Percentiles rank a stretch among this genome's conserved stretches.
phyloP scores from a whole-genome alignment of 2,797 vertebrate species.

The Rhynchonycteris naso region DNA sequence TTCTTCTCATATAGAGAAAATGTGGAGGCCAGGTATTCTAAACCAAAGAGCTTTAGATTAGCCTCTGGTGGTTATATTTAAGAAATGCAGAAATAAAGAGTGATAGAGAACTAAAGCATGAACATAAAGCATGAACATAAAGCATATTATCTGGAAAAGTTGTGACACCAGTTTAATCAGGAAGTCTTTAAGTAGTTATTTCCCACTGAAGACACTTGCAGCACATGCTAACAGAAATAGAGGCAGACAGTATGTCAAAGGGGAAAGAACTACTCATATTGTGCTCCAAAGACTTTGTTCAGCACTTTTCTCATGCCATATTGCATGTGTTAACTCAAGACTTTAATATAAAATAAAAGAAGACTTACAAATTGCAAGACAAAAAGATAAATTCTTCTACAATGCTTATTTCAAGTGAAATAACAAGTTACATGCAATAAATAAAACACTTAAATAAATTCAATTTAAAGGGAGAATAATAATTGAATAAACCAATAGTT shows the following conservation, averaged over 20 bases:
- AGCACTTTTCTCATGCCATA: not conserved
- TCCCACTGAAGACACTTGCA: not conserved
- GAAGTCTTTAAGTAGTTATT: not conserved
- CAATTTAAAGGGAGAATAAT: not conserved
- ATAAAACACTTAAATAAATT: not conserved
- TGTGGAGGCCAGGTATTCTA: not conserved
- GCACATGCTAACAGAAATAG: not conserved
- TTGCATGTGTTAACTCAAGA: not conserved
- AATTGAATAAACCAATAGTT: not conserved
- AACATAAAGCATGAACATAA: not conserved
- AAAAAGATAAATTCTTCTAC: not conserved
- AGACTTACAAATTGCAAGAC: not conserved
- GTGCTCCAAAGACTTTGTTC: not conserved
- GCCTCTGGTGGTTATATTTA: not conserved
- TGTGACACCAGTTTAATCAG: not conserved
- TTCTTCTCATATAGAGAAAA: not conserved
- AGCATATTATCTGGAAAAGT: not conserved
- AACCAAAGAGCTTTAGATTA: not conserved
- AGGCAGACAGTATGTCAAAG: not conserved
- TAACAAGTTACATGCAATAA: not conserved
- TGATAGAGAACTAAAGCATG: not conserved
- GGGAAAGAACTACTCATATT: not conserved
- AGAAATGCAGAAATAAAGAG: not conserved
- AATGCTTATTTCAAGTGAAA: not conserved
- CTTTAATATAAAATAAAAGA: not conserved